Evolutionary conservation across 64 coral and sea anemone species (phyloP), one percentile per base, ranked within the genome.

Genomic region (Trachythela sp.): DNA sequence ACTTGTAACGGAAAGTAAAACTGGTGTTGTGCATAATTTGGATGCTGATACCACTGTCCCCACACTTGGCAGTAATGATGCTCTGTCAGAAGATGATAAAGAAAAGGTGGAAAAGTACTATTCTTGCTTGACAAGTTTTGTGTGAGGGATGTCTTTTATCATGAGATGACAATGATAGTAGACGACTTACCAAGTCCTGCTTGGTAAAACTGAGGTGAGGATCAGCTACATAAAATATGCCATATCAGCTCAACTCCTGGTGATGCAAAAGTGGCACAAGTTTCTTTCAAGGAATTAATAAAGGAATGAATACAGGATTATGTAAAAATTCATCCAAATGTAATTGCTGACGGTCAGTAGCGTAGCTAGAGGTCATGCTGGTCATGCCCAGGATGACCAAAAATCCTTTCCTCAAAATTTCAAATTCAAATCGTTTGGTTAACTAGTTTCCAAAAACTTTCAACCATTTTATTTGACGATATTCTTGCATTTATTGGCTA

Each of bases 11-110:
- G 71, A 77, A 77, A 77, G 7, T 77, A 77, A 77, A 77, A 77
- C 71, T 77, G 71, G 71, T 77, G 71, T 77, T 77, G 13, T 77
- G n/a, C 64, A 70, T 70, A 70, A 70, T 70, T 70, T 70, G 64
- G 64, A 70, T 70, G 64, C 24, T n/a, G 24, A 70, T 8, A 70
- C 64, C 24, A 70, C 64, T 70, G 8, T 70, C 8, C 64, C 64
- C 8, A n/a, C 64, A 70, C 8, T 9, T 70, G 64, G 64, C 24
- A 70, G 64, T 70, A 70, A 70, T 70, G 64, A 70, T 70, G 64
- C 20, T 32, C 64, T 70, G 64, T 70, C 24, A n/a, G 20, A 70
- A n/a, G 24, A 70, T 26, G 64, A 70, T 70, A 70, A 70, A 70
- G 64, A 26, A 8, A 70, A 70, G 64, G 64, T 70, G 64, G 64